Evolutionary conservation across 2,797 vertebrate species (phyloP).

Genomic region (Eleutherodactylus coqui): DNA sequence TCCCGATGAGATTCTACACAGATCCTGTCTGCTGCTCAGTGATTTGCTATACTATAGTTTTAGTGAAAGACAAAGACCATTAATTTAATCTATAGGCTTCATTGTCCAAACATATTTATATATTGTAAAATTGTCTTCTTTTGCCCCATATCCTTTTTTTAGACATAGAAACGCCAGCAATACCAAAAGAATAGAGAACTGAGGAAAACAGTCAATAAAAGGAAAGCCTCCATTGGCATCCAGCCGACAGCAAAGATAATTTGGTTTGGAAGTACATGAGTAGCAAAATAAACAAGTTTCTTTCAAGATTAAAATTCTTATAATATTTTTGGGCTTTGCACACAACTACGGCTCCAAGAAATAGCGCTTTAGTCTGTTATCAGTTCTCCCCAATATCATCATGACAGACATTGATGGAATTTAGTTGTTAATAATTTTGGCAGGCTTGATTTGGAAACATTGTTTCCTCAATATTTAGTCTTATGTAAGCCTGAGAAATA

Average conservation of each 20-base stretch:
- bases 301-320: conserved; percentile 18
- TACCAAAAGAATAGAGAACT: not conserved
- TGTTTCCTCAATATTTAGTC: not conserved
- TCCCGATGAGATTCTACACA: no score
- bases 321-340: not conserved
- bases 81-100: no score
- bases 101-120: no score
- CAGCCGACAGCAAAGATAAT: conserved; percentile 25
- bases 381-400: conserved; percentile 4
- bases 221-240: conserved; percentile 33
- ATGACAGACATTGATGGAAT: not conserved
- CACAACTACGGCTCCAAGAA: conserved; percentile 21
- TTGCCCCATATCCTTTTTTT: not conserved
- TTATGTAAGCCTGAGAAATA: not conserved
- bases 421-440: not conserved
- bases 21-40: no score
- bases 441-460: not conserved
- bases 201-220: conserved; percentile 13
- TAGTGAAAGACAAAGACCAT: no score
- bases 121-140: not conserved
- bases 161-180: conserved; percentile 7
- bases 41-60: no score
- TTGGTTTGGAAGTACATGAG: conserved; percentile 24
- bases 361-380: conserved; percentile 4
- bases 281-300: conserved; percentile 43